Evolutionary conservation across 2,888 invertebrate genomes (phyloP), one percentile per base, ranked within the genome.

Genomic region (Mongoloraphidia duomilia): DNA sequence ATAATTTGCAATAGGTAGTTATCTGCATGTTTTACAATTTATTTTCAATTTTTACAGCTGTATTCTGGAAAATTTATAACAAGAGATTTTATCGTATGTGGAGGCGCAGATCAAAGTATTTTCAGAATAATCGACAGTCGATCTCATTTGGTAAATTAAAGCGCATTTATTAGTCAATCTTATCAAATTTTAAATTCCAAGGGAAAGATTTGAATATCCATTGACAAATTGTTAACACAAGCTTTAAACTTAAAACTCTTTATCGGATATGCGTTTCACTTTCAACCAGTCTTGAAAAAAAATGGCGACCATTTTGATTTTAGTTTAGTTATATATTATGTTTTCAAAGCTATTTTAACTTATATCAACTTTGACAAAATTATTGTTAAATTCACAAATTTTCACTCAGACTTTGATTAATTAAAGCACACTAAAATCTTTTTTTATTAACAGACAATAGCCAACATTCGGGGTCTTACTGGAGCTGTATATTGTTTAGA

Each of bases 61-160:
- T 80, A 79, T 59, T 77, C 77, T 57, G 81, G 81, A 26, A 75
- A 70, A 61, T 74, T 74, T 56, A 69, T 78, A 38, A 67, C 68
- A 34, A 75, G 75, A 47, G 73, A 74, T 54, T 72, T 74, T 45
- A 61, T 79, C 40, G 71, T 76, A 9, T 74, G 77, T 58, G 80
- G 79, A 34, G 82, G 82, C 45, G 70, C 75, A 1, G 76, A 79
- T 47, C 65, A 70, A 1, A 76, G 80, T 61, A 63, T 79, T 36
- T 60, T 82, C 46, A 65, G 79, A 52, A 65, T 82, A 6, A 70
- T 82, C n/a, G 79, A 81, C 60, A 62, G 74, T 44, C 73, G 72
- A 58, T 67, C 74, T 57, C 72, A 74, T 61, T 64, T 69, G 50
- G 80, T 80, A 70, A 73, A 67, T 59, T 48, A 14, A 40, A 40